Percentiles rank a stretch among this genome's conserved stretches.
Evolutionary conservation across 1,140 invertebrate species (phyloP).

Genomic region (Hypsibius dujardini): DNA sequence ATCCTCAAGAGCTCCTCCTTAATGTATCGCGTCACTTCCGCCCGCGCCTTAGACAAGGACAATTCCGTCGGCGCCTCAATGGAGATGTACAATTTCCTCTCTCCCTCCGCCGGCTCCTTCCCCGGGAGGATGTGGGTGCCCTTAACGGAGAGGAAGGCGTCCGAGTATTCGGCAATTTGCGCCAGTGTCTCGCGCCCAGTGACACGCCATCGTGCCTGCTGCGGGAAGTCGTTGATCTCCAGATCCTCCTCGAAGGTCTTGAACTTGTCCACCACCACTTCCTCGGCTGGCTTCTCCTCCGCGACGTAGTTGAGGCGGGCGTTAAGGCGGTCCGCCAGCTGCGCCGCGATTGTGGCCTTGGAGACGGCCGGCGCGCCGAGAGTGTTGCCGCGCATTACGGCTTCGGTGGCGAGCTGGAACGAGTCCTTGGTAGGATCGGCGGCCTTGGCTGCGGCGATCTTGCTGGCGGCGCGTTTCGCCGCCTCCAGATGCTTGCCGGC

Average conservation of each 20-base stretch:
- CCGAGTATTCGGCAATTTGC: conserved; percentile 95
- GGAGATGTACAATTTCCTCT: conserved; percentile 90
- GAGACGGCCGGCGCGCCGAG: conserved; percentile 29
- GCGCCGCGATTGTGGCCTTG: conserved; percentile 77
- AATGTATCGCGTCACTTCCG: conserved; percentile 89
- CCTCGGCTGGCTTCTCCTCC: conserved; percentile 46
- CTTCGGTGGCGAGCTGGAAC: conserved; percentile 71
- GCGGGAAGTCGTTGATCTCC: conserved; percentile 99
- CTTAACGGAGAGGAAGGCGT: conserved; percentile 85
- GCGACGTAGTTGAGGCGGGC: conserved; percentile 93
- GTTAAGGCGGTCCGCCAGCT: conserved; percentile 79
- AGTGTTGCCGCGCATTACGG: conserved; percentile 43
- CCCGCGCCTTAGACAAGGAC: conserved; percentile 90
- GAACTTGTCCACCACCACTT: conserved; percentile 37
- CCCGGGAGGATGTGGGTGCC: conserved; percentile 85
- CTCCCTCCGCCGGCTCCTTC: conserved; percentile 71
- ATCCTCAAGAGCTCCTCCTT: conserved; percentile 91
- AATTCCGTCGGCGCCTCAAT: conserved; percentile 94
- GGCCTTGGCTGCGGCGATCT: conserved; percentile 68
- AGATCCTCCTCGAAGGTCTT: conserved; percentile 93
- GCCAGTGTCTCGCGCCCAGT: conserved; percentile 94
- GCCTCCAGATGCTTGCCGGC: conserved; percentile 66
- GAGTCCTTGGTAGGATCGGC: conserved; percentile 63
- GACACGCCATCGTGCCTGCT: conserved; percentile 92
- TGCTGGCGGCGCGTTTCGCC: conserved; percentile 64